A percentile compares a stretch with the other conserved stretches of the same genome.
These are phyloP conservation scores for Sabatieria punctata DNA, from an alignment of 2,888 invertebrate genomes.

Conservation along the genomic window DNA sequence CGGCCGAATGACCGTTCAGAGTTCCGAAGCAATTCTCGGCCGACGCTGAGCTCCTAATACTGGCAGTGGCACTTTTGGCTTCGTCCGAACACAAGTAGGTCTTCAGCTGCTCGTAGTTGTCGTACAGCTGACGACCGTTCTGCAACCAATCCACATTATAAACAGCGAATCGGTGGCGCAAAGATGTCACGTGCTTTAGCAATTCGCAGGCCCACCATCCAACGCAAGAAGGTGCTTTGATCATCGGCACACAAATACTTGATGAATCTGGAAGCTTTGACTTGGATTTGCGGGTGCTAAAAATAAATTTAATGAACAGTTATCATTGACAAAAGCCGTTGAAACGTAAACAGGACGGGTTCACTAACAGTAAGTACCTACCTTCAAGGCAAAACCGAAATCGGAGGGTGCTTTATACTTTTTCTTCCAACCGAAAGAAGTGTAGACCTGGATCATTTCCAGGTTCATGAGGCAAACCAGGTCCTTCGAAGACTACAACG, in stretches of 20 bases:
- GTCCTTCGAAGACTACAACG: conserved; percentile 54
- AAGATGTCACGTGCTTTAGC: conserved; percentile 61
- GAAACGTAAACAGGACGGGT: background rate
- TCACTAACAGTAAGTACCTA: conserved; percentile 14
- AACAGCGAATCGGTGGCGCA: background rate
- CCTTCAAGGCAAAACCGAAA: conserved; percentile 81
- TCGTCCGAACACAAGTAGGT: background rate
- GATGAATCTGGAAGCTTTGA: conserved; percentile 75
- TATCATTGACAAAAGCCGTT: too few species aligned
- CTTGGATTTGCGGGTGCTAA: conserved; percentile 58
- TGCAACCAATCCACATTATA: background rate
- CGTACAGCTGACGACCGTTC: conserved; percentile 12
- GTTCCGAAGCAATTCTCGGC: background rate
- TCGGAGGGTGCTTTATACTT: conserved; percentile 96
- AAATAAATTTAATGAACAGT: too few species aligned
- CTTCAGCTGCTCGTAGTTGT: conserved; percentile 9
- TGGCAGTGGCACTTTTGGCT: background rate
- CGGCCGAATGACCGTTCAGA: background rate
- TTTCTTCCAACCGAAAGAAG: conserved; percentile 88
- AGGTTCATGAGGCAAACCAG: conserved; percentile 79
- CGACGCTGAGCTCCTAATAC: background rate
- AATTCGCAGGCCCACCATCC: conserved; percentile 88
- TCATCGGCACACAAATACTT: conserved; percentile 95
- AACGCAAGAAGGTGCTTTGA: conserved; percentile 60
- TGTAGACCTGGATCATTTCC: conserved; percentile 75